phyloP scores from a whole-genome alignment of 2,113 vertebrate genomes.

The Phalacrocorax brasilianus region DNA sequence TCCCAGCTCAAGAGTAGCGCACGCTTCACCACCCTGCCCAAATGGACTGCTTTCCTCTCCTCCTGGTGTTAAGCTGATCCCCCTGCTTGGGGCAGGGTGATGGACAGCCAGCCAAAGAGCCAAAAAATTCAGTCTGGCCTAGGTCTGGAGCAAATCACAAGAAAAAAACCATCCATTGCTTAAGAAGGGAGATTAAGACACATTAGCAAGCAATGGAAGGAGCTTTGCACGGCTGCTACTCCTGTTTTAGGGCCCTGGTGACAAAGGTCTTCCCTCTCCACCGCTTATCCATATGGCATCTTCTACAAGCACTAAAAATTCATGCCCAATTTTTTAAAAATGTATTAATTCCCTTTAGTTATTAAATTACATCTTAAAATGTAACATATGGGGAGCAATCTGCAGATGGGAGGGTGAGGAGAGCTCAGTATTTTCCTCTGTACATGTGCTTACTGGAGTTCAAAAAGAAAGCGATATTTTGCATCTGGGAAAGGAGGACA shows the following conservation, averaged over 20 bases:
- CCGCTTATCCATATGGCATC: neutral
- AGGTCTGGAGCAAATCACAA: neutral
- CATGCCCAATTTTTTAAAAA: neutral
- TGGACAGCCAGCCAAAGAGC: neutral
- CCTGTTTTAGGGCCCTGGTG: neutral
- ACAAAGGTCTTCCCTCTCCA: neutral
- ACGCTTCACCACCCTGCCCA: neutral
- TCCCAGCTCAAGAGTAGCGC: neutral
- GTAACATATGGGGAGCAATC: constrained; percentile 36
- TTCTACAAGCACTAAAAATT: constrained; percentile 23
- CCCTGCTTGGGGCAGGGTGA: neutral
- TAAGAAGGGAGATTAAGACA: neutral
- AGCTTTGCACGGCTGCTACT: neutral
- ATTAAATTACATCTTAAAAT: constrained; percentile 1
- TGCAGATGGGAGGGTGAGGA: constrained; percentile 20
- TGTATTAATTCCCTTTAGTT: constrained; percentile 25
- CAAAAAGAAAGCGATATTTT: neutral
- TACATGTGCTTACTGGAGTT: neutral
- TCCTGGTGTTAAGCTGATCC: neutral
- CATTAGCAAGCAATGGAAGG: fast-evolving
- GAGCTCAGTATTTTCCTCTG: neutral
- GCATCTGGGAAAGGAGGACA: constrained; percentile 20
- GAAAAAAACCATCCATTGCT: neutral
- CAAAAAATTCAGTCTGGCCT: neutral
- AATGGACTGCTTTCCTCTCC: neutral